A percentile compares a stretch with the other conserved stretches of the same genome.
Evolutionary conservation across 2,797 vertebrate species (phyloP).

Genomic region (Rhynchonycteris naso): DNA sequence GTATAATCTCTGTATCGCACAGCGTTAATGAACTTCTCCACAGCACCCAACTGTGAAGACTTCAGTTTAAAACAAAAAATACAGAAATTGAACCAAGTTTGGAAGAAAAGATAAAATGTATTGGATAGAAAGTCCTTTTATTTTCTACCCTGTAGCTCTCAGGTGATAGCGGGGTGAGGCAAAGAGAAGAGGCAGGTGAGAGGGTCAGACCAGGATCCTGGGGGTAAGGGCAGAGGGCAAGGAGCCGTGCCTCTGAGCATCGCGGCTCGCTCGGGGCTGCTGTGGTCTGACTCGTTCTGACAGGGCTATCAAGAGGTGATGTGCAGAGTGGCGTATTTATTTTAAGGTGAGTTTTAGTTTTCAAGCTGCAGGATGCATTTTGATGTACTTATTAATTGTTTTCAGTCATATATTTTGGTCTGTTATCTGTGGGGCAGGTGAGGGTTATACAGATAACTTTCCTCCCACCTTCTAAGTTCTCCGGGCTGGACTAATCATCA

Average conservation of each 20-base stretch:
- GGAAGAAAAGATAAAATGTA: slow-evolving; percentile 22
- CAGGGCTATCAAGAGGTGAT: not conserved
- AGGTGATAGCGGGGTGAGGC: not conserved
- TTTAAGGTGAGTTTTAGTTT: not conserved
- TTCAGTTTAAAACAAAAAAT: not conserved
- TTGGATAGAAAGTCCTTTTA: not conserved
- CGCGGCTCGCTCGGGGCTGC: not conserved
- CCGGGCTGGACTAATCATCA: not conserved
- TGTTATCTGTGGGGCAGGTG: not conserved
- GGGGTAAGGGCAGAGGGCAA: too few relatives aligned
- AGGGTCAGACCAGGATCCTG: not conserved
- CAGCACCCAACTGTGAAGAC: not conserved
- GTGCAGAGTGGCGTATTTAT: not conserved
- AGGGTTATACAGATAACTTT: not conserved
- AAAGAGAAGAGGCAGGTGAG: not conserved
- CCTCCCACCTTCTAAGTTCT: not conserved
- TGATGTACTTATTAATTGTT: not conserved
- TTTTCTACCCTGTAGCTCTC: not conserved
- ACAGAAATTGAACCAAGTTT: not conserved
- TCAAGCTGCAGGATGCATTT: not conserved
- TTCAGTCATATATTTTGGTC: not conserved
- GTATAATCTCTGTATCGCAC: not conserved
- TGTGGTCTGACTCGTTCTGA: not conserved
- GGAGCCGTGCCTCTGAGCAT: not conserved
- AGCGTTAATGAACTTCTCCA: not conserved